Percentiles rank a stretch among this genome's conserved stretches.
Evolutionary conservation across 2,888 invertebrate species (phyloP).

Genomic region (Amaurobius ferox): DNA sequence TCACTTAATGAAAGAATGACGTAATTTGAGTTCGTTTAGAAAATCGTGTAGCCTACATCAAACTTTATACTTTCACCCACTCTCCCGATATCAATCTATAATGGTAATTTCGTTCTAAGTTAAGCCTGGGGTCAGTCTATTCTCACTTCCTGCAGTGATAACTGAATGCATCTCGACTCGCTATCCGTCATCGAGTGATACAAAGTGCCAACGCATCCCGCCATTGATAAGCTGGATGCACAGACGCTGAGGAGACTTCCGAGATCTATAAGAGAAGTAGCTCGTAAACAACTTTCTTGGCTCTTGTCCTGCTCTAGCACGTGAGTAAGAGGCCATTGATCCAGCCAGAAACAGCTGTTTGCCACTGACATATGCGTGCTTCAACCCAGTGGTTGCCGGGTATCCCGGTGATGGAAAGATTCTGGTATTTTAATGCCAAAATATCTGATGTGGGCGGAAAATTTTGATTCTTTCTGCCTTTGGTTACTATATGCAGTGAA

Average conservation of each 20-base stretch:
- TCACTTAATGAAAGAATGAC: too few relatives aligned
- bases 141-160: background rate
- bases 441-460: too few relatives aligned
- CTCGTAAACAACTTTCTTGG: constrained; percentile 52
- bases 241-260: constrained; percentile 21
- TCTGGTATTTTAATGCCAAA: background rate
- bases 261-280: constrained; percentile 31
- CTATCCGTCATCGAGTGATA: background rate
- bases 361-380: background rate
- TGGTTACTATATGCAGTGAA: too few relatives aligned
- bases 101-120: background rate
- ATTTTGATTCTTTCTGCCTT: too few relatives aligned
- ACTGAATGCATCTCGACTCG: too few relatives aligned
- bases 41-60: too few relatives aligned
- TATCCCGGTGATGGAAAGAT: background rate
- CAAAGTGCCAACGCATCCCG: background rate
- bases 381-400: background rate
- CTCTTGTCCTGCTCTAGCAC: constrained; percentile 8
- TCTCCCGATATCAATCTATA: too few relatives aligned
- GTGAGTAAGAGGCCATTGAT: constrained; percentile 40
- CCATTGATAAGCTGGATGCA: background rate
- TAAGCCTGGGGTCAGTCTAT: too few relatives aligned
- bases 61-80: too few relatives aligned
- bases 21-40: too few relatives aligned
- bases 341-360: constrained; percentile 42